Base-by-base conservation (phyloP, 23 tunicate species). In the Ascidia mentula region DNA sequence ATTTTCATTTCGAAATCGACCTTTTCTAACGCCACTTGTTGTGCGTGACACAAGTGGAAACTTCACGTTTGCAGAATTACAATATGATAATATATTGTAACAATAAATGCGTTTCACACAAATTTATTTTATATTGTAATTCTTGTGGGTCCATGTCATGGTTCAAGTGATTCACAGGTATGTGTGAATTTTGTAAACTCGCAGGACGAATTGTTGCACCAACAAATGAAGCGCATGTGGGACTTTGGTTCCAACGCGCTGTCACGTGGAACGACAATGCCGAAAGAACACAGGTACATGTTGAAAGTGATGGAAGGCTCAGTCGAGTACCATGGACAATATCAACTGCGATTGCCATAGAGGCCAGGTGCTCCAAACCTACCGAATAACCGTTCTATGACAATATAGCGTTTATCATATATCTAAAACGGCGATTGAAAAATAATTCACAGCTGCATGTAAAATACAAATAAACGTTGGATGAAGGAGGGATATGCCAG, bases 401-500 rank as follows among this genome's bases (percentile, higher is more conserved):
- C 82, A 6, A 5, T 36, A 38, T 46, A 78, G 33, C 71, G 82
- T 53, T 53, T 2, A 24, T 78, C 9, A 34, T 31, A 38, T 0
- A 20, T 8, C 34, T 78, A 37, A 78, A 78, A 46, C 71, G 72
- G 40, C 71, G 72, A 38, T 59, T 78, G 32, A 34, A 78, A 46
- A 35, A 18, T 32, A 38, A 78, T 36, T 26, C 38, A 18, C 35
- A 33, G 13, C 65, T 53, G 65, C 24, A 53, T 53, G 65, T 5
- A 9, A 53, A 53, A 28, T 53, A 78, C 45, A 33, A 24, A 15
- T 22, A 46, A 30, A 46, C 31, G 45, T 36, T 78, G 36, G 18
- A 78, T 28, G 38, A 32, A 78, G 0, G 40, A 78, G 38, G 82
- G 72, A 5, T 78, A 40, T 31, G 82, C 82, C 65, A 53, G 65